Conservation (phyloP, 2,113 vertebrate species). For the Trachemys scripta region DNA sequence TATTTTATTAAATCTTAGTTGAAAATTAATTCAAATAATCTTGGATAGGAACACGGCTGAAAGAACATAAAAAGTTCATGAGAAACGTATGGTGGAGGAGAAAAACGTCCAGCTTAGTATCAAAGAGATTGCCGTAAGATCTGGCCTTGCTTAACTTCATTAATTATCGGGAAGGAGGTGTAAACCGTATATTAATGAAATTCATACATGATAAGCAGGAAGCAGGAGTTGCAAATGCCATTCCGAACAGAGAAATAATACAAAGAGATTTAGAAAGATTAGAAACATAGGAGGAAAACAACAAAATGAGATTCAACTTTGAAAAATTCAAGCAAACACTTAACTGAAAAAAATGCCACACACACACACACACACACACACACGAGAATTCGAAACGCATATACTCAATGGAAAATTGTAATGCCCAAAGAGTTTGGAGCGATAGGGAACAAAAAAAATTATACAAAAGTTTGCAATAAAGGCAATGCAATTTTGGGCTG, state of each 20-base stretch:
- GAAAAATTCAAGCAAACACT: too few relatives aligned
- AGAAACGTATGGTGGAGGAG: not conserved
- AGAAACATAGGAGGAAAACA: too few relatives aligned
- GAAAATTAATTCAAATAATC: not conserved
- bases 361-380: too few relatives aligned
- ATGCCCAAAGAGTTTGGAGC: not conserved
- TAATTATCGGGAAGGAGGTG: not conserved
- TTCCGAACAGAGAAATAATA: not conserved
- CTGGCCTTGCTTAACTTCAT: not conserved
- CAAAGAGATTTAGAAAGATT: too few relatives aligned
- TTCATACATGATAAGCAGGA: not conserved
- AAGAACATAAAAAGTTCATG: not conserved
- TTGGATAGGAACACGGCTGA: not conserved
- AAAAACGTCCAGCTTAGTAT: not conserved
- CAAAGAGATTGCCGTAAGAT: not conserved
- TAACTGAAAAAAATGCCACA: too few relatives aligned
- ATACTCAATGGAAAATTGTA: not conserved
- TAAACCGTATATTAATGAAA: not conserved
- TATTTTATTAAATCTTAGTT: not conserved
- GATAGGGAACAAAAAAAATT: not conserved
- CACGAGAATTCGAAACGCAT: not conserved
- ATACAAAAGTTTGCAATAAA: not conserved
- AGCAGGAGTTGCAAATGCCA: not conserved
- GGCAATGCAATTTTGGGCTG: not conserved
- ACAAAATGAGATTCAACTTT: too few relatives aligned